These are phyloP conservation scores for Gymnothorax javanicus DNA, from an alignment of 2,797 vertebrate genomes.

Conservation along the genomic window DNA sequence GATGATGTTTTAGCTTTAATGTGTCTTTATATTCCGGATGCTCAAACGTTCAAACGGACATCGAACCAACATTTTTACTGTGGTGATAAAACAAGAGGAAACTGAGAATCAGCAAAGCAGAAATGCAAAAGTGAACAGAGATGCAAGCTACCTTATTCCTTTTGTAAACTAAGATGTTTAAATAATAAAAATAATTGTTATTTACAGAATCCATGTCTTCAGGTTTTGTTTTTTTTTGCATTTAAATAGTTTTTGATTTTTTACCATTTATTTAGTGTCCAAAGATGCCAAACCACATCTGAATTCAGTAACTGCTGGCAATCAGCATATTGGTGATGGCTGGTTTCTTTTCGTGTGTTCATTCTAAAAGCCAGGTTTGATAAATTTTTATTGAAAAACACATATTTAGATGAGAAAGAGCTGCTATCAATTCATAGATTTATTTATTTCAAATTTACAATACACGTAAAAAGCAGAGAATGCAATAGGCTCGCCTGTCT, in stretches of 20 bases:
- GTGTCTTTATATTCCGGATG: constrained; percentile 82
- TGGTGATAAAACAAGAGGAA: constrained; percentile 36
- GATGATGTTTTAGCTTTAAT: constrained; percentile 82
- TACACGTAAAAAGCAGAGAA: not conserved
- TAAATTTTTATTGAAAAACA: not conserved
- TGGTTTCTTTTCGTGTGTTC: not conserved
- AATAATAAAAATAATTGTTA: constrained; percentile 74
- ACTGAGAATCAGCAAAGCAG: constrained; percentile 75
- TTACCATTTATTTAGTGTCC: not conserved
- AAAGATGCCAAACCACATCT: not conserved
- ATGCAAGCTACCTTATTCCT: constrained; percentile 74
- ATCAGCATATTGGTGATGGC: not conserved
- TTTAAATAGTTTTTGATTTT: not conserved
- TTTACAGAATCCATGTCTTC: constrained; percentile 72
- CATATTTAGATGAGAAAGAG: not conserved
- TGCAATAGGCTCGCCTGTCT: not conserved
- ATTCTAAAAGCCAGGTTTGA: not conserved
- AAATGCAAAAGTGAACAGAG: constrained; percentile 78
- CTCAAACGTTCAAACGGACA: constrained; percentile 61
- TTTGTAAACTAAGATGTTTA: constrained; percentile 85
- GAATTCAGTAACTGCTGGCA: not conserved
- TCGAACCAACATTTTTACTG: constrained; percentile 33
- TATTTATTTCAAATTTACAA: not conserved
- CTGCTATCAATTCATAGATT: not conserved
- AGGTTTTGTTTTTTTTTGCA: constrained; percentile 14